phyloP scores from a whole-genome alignment of 1,140 invertebrate species.

The Zaprionus africanus region DNA sequence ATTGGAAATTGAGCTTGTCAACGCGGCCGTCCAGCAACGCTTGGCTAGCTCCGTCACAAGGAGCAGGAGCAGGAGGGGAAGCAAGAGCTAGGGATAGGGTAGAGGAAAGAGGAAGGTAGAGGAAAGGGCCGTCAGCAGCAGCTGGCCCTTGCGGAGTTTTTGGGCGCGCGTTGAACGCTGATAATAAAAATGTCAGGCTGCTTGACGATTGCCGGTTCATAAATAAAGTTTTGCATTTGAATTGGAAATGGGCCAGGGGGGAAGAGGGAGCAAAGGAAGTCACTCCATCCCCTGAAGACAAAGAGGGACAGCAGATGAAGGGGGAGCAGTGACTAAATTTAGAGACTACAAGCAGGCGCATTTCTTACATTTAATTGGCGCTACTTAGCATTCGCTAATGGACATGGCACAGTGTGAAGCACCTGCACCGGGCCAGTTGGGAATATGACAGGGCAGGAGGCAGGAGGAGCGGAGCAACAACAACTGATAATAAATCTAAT shows the following conservation, averaged over 20 bases:
- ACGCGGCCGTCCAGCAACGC: conserved; percentile 72
- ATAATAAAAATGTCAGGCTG: conserved; percentile 79
- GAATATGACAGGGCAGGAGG: conserved; percentile 26
- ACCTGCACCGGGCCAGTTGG: conserved; percentile 51
- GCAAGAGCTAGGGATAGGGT: neutral
- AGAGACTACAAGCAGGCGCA: conserved; percentile 45
- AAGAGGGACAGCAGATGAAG: neutral
- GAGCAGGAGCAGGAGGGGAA: neutral
- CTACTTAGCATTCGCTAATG: conserved; percentile 81
- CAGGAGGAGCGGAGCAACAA: conserved; percentile 26
- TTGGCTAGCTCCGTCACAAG: conserved; percentile 64
- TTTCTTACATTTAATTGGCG: conserved; percentile 80
- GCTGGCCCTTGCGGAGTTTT: conserved; percentile 57
- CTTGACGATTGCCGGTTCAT: conserved; percentile 74
- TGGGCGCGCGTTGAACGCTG: conserved; percentile 55
- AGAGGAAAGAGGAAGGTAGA: conserved; percentile 4
- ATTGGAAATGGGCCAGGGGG: conserved; percentile 64
- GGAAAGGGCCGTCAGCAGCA: conserved; percentile 34
- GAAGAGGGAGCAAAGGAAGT: neutral
- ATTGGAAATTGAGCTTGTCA: conserved; percentile 83
- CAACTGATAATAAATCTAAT: conserved; percentile 84
- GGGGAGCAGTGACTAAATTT: conserved; percentile 15
- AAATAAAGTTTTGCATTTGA: conserved; percentile 79
- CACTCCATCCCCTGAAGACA: neutral
- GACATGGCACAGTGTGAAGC: conserved; percentile 75